Evolutionary conservation across 2,888 invertebrate species (phyloP).

Genomic region (Melanostoma scalare): DNA sequence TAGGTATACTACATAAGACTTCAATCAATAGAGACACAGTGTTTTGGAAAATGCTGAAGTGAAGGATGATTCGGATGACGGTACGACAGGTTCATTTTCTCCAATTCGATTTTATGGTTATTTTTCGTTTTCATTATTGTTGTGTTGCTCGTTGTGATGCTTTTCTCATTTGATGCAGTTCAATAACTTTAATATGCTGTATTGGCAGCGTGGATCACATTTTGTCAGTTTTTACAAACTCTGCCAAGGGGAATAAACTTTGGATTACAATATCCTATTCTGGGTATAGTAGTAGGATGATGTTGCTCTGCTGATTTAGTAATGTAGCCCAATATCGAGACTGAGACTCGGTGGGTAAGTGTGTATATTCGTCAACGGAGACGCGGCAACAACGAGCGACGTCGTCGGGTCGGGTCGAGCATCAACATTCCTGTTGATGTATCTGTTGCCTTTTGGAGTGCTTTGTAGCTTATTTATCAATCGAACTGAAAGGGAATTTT

Average conservation of each 20-base stretch:
- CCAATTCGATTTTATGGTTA: conserved; percentile 64
- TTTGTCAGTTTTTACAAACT: conserved; percentile 40
- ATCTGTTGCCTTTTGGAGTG: conserved; percentile 50
- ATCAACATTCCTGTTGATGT: conserved; percentile 37
- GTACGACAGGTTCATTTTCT: conserved; percentile 24
- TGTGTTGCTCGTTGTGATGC: conserved; percentile 47
- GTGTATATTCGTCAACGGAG: too few species aligned
- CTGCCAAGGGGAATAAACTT: conserved; percentile 30
- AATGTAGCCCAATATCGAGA: background rate
- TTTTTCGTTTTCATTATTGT: background rate
- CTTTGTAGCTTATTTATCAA: conserved; percentile 71
- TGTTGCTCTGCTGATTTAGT: conserved; percentile 6
- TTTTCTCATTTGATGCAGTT: conserved; percentile 71
- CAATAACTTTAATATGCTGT: conserved; percentile 63
- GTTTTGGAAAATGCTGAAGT: background rate
- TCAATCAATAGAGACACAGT: background rate
- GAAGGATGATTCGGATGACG: background rate
- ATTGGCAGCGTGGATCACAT: conserved; percentile 45
- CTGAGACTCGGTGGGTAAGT: conserved; percentile 9
- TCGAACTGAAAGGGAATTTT: conserved; percentile 70
- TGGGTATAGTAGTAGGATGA: background rate
- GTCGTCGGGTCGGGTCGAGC: too few species aligned
- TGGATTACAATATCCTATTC: conserved; percentile 10
- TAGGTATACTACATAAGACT: background rate
- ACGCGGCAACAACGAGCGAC: too few species aligned